Percentiles rank a stretch among this genome's conserved stretches.
Evolutionary conservation across 2,888 invertebrate genomes (phyloP).

Genomic region (Allophyes oxyacanthae): DNA sequence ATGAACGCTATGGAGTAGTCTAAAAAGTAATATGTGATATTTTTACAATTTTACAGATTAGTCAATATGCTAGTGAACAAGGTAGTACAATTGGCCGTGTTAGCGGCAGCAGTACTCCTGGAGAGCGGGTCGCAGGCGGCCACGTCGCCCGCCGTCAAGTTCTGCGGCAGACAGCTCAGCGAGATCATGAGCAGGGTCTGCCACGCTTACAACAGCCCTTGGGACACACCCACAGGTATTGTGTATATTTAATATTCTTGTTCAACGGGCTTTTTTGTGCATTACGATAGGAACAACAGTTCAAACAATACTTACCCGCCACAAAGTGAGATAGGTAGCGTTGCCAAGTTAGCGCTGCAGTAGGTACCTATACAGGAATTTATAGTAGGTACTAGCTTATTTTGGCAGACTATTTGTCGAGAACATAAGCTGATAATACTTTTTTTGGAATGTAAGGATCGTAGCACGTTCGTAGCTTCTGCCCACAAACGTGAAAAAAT

Average conservation of each 20-base stretch:
- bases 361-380: too few relatives aligned
- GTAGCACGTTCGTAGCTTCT: too few relatives aligned
- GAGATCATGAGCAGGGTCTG: slow-evolving; percentile 83
- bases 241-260: slow-evolving; percentile 1
- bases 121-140: slow-evolving; percentile 70
- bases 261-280: too few relatives aligned
- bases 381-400: too few relatives aligned
- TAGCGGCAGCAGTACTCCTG: slow-evolving; percentile 72
- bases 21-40: slow-evolving; percentile 11
- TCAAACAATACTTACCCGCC: too few relatives aligned
- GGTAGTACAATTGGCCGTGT: slow-evolving; percentile 70
- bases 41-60: slow-evolving; percentile 37
- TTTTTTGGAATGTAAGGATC: too few relatives aligned
- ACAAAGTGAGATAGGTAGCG: too few relatives aligned
- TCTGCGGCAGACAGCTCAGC: slow-evolving; percentile 82
- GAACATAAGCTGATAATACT: too few relatives aligned
- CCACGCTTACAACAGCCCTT: slow-evolving; percentile 83
- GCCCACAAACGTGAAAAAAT: too few relatives aligned
- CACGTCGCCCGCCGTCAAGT: slow-evolving; percentile 71
- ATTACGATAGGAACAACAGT: too few relatives aligned
- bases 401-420: too few relatives aligned
- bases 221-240: slow-evolving; percentile 82
- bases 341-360: too few relatives aligned
- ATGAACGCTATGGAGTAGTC: slow-evolving; percentile 10
- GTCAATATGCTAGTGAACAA: slow-evolving; percentile 74